phyloP scores from a whole-genome alignment of 92 coral and sea anemone species.

The Virgularia gustaviana region DNA sequence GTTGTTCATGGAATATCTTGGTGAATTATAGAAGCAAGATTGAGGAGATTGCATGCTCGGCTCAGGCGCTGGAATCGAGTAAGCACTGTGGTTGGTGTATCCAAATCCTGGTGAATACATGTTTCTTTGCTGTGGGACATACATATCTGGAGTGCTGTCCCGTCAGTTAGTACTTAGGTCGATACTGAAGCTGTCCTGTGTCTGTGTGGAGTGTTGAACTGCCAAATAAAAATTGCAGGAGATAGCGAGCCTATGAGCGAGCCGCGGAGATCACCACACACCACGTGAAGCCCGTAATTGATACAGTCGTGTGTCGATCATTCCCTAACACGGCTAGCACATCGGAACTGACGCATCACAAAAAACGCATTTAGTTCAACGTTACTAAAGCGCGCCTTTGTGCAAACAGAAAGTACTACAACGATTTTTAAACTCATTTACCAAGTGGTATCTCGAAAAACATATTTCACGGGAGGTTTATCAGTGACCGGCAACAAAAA shows the following conservation, averaged over 20 bases:
- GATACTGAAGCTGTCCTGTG: conserved; percentile 1
- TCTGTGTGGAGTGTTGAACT: conserved; percentile 4
- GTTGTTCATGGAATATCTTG: conserved; percentile 34
- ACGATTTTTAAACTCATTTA: too few species aligned
- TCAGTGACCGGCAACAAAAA: conserved; percentile 32
- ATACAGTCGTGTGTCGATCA: conserved; percentile 43
- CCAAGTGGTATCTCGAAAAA: neutral
- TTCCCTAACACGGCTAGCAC: conserved; percentile 13
- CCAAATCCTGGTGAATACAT: conserved; percentile 29
- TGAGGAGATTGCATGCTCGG: conserved; percentile 29
- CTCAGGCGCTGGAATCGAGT: conserved; percentile 17
- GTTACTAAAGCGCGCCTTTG: too few species aligned
- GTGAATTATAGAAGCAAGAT: conserved; percentile 29
- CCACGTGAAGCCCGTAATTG: conserved; percentile 47
- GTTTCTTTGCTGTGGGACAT: conserved; percentile 39
- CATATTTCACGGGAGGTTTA: conserved; percentile 8
- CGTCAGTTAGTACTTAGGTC: conserved; percentile 1
- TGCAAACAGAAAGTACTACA: too few species aligned
- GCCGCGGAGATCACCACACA: conserved; percentile 31
- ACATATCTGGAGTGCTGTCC: conserved; percentile 10
- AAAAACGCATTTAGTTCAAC: too few species aligned
- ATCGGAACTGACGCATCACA: conserved; percentile 37
- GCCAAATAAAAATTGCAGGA: conserved; percentile 22
- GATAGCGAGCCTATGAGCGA: conserved; percentile 27
- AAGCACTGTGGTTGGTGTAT: conserved; percentile 16